These are phyloP conservation scores for Lampris incognitus DNA, from an alignment of 2,113 vertebrate species.

Conservation along the genomic window DNA sequence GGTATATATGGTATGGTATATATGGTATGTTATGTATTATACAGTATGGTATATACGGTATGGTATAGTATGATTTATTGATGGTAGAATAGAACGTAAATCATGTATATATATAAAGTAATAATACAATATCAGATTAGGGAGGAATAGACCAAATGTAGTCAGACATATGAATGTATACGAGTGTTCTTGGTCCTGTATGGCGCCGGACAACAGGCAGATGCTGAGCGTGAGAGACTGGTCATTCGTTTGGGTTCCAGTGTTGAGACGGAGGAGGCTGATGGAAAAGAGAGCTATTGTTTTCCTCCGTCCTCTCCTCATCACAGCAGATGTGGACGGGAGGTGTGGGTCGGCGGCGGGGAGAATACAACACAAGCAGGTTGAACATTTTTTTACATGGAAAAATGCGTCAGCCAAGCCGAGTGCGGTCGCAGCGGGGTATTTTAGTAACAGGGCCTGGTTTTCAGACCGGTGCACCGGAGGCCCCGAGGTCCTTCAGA, in stretches of 20 bases:
- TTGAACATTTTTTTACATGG: conserved; percentile 24
- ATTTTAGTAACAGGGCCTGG: conserved; percentile 32
- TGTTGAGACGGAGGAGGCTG: conserved; percentile 46
- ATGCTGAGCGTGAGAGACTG: conserved; percentile 21
- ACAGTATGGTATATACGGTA: no score
- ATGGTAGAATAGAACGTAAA: no score
- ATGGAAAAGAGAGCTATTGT: conserved; percentile 65
- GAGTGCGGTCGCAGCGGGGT: conserved; percentile 29
- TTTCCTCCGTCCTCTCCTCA: conserved; percentile 36
- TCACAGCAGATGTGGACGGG: conserved; percentile 60
- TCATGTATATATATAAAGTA: no score
- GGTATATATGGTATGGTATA: no score
- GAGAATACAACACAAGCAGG: conserved; percentile 26
- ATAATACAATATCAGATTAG: no score
- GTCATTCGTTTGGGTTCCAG: conserved; percentile 21
- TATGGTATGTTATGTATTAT: no score
- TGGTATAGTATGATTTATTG: no score
- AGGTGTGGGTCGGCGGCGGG: conserved; percentile 53
- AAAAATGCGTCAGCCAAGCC: conserved; percentile 14
- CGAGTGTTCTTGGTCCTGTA: not conserved
- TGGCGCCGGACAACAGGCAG: conserved; percentile 30
- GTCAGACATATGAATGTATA: conserved; percentile 1
- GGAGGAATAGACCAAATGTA: no score
- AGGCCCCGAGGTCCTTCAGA: conserved; percentile 29
- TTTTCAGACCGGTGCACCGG: conserved; percentile 43